Percentiles rank a stretch among this genome's conserved stretches.
phyloP scores from a whole-genome alignment of 2,797 vertebrate species.

The Epinephelus malabaricus region DNA sequence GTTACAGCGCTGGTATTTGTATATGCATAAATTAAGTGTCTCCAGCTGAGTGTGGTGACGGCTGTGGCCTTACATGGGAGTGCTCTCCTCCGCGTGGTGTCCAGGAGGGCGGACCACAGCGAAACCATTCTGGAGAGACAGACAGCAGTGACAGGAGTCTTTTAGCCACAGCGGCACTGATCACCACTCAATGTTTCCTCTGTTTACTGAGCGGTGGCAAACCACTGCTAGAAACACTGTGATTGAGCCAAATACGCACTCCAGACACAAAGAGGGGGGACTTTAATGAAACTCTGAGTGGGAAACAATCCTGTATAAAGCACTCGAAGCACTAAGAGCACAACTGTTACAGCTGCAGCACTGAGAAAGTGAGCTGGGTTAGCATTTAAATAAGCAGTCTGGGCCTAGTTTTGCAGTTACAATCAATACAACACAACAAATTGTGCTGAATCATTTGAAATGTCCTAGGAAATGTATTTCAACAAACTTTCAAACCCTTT shows the following conservation, averaged over 20 bases:
- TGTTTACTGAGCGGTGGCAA: constrained; percentile 8
- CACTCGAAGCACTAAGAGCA: background rate
- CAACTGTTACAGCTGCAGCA: background rate
- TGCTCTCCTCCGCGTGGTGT: constrained; percentile 98
- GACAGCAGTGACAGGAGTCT: constrained; percentile 10
- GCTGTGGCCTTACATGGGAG: constrained; percentile 93
- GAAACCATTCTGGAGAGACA: constrained; percentile 92
- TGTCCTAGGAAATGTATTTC: background rate
- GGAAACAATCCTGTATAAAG: background rate
- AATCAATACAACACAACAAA: background rate
- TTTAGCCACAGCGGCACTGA: constrained; percentile 29
- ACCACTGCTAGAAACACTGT: constrained; percentile 1
- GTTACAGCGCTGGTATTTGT: constrained; percentile 41
- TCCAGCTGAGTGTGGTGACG: constrained; percentile 3
- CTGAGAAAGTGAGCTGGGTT: too few species aligned
- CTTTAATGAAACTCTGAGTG: background rate
- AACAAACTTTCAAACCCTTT: background rate
- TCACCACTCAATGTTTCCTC: background rate
- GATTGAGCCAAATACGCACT: background rate
- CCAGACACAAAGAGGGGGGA: background rate
- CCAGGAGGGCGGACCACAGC: constrained; percentile 97
- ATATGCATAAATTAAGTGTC: constrained; percentile 31
- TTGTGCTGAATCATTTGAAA: background rate
- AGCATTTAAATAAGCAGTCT: too few species aligned
- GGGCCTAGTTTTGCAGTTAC: background rate